Base-by-base conservation (phyloP, 2,797 vertebrate genomes). In the Distichodus sexfasciatus region DNA sequence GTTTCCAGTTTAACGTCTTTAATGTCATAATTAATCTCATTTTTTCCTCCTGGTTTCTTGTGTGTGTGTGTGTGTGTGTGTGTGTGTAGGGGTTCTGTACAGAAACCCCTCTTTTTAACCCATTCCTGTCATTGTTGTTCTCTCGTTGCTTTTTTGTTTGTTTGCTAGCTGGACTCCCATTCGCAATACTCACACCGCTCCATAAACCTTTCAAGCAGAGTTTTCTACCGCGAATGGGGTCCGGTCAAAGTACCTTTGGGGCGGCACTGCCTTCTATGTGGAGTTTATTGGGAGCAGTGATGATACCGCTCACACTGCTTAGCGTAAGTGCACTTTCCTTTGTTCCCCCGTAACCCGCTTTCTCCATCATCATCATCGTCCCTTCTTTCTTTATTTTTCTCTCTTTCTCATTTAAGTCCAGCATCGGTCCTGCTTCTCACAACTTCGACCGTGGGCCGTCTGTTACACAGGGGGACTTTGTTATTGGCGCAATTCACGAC, bases 141-240 rank as follows among this genome's bases (percentile, higher is more conserved):
- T 89, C 83, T 82, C 87, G 88, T 91, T 95, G 91, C 91, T 88
- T 94, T 91, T 69, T 43, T 61, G n/a, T 70, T 3, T 43, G 48
- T 71, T 58, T 92, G 91, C 86, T 94, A 99, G 97, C 87, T 87
- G 96, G 96, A 95, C 92, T 98, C 84, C 97, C 96, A 83, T 97
- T 97, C 90, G 91, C 90, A 90, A 94, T 96, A 92, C 96, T 99
- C 92, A 93, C 80, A 87, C 82, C 83, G 79, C 89, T 76, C 82
- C 93, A 94, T 88, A 87, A 77, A 76, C 91, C 96, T 82, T 98
- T 95, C 91, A 93, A 89, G 78, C 92, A 94, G 83, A 96, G 97
- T 90, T 88, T 97, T 93, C 98, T 95, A n/a, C 96, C 98, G 96
- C 98, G 96, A 90, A 85, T 96, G 98, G 86, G 95, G 96, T 85